Evolutionary conservation across 2,113 vertebrate species (phyloP).

Genomic region (Pithys albifrons): DNA sequence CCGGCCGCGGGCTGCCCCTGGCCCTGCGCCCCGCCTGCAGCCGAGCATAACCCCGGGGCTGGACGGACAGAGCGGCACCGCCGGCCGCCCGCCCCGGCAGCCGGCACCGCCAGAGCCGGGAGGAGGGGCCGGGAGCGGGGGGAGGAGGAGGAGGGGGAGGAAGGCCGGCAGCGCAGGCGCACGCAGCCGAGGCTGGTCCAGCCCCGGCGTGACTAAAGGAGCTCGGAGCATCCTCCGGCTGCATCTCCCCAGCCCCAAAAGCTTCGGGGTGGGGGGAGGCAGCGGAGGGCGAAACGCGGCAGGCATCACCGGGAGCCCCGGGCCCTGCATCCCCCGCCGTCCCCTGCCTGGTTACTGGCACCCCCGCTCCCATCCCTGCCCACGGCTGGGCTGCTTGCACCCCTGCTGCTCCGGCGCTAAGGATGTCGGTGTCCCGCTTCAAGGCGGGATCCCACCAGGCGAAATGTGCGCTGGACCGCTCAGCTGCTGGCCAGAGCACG

Average conservation of each 20-base stretch:
- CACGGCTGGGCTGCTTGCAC: not conserved
- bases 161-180: slow-evolving; percentile 53
- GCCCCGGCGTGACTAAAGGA: not conserved
- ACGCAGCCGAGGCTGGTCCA: not conserved
- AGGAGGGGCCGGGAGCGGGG: not conserved
- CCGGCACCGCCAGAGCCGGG: slow-evolving; percentile 6
- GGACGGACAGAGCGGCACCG: not conserved
- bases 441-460: not conserved
- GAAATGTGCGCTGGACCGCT: not conserved
- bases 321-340: not conserved
- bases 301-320: not conserved
- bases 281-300: not conserved
- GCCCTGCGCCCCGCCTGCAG: not conserved
- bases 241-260: not conserved
- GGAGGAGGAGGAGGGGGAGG: not conserved
- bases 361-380: not conserved
- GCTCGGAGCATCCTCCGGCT: not conserved
- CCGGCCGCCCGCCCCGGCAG: slow-evolving; percentile 8
- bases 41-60: slow-evolving; percentile 25
- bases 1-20: not conserved
- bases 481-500: not conserved
- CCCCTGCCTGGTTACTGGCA: not conserved
- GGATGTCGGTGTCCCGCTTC: not conserved
- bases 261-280: not conserved
- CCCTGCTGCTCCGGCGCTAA: not conserved